A percentile compares a stretch with the other conserved stretches of the same genome.
Evolutionary conservation across 2,888 invertebrate genomes (phyloP).

Genomic region (Megaustenia siamemsis): DNA sequence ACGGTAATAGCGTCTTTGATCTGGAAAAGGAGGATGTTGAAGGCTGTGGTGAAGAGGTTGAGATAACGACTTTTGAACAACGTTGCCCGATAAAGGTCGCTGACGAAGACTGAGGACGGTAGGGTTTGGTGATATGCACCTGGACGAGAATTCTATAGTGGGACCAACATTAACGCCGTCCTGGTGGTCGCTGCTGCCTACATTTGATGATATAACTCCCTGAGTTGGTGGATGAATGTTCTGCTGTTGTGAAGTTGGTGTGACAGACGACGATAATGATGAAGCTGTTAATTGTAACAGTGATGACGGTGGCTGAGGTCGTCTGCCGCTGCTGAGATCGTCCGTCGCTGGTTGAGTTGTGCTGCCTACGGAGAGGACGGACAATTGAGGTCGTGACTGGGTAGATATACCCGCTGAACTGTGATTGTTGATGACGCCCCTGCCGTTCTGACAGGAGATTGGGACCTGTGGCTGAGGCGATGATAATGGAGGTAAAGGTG

Average conservation of each 20-base stretch:
- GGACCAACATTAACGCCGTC: not conserved
- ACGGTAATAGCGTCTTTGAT: conserved; percentile 24
- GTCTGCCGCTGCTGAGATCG: not conserved
- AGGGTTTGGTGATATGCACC: conserved; percentile 30
- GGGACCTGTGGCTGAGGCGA: not conserved
- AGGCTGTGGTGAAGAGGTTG: conserved; percentile 34
- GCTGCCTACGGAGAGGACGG: conserved; percentile 15
- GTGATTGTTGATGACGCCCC: not conserved
- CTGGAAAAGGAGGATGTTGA: conserved; percentile 26
- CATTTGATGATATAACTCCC: conserved; percentile 36
- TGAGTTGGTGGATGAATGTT: conserved; percentile 44
- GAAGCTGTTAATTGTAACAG: conserved; percentile 18
- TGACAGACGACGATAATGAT: not conserved
- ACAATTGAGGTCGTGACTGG: not conserved
- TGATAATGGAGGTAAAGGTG: not conserved
- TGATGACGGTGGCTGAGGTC: conserved; percentile 36
- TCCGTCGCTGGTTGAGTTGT: not conserved
- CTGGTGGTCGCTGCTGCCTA: conserved; percentile 39
- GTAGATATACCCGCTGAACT: not conserved
- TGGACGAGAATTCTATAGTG: conserved; percentile 8
- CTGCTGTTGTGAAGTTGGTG: conserved; percentile 1
- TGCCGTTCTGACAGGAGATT: conserved; percentile 7
- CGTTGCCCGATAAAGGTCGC: conserved; percentile 29
- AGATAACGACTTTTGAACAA: conserved; percentile 41
- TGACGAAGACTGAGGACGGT: conserved; percentile 49